A percentile compares a stretch with the other conserved stretches of the same genome.
phyloP scores from a whole-genome alignment of 2,113 vertebrate genomes.

The Acanthochromis polyacanthus region DNA sequence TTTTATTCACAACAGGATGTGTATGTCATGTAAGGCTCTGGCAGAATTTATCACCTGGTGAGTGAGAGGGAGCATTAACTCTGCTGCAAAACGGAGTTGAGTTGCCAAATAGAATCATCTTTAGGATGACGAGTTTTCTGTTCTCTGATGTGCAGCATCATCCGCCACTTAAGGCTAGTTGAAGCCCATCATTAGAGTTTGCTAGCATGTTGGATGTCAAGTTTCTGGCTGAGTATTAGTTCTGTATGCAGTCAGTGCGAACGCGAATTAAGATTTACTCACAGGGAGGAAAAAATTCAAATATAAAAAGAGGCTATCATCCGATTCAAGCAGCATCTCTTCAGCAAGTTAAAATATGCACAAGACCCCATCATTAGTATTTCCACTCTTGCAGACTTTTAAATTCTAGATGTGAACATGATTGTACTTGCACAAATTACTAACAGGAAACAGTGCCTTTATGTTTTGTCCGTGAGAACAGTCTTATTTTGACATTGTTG shows the following conservation, averaged over 20 bases:
- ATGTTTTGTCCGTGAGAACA: not conserved
- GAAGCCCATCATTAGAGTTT: not conserved
- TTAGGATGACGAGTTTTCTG: not conserved
- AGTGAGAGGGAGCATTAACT: not conserved
- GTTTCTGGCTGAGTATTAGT: not conserved
- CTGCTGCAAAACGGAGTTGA: not conserved
- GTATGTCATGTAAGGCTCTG: not conserved
- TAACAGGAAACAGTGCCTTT: too few species aligned
- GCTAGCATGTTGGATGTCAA: not conserved
- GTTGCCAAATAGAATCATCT: not conserved
- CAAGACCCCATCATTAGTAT: too few species aligned
- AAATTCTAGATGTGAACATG: too few species aligned
- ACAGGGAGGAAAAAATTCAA: too few species aligned
- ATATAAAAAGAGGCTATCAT: too few species aligned
- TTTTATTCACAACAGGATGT: constrained; percentile 8
- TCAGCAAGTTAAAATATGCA: too few species aligned
- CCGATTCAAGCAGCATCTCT: too few species aligned
- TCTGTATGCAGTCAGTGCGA: too few species aligned
- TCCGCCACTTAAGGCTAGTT: not conserved
- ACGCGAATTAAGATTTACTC: too few species aligned
- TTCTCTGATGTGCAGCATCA: not conserved
- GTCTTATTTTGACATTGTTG: not conserved
- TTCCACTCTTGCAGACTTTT: too few species aligned
- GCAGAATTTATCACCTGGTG: not conserved
- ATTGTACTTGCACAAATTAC: too few species aligned